Base-by-base conservation (phyloP, 2,113 vertebrate species). In the Gobius niger region DNA sequence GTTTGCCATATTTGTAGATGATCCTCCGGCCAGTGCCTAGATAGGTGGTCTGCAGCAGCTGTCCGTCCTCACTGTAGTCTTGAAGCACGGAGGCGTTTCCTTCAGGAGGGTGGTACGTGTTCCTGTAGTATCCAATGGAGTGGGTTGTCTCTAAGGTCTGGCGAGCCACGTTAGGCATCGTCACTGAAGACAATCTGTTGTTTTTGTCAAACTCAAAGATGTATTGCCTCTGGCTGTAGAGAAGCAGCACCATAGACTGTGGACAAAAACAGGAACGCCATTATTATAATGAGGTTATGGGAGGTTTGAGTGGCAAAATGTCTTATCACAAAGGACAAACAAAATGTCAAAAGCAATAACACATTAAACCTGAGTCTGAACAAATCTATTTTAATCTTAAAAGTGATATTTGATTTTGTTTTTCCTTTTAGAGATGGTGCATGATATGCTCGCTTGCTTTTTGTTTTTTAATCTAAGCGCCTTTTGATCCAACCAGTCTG, bases 201-300 rank as follows among this genome's bases (percentile, higher is more conserved):
- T 98, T 99, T 90, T 96, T 97, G 86, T 99, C 98, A 44, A 99
- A 99, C 83, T 99, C 96, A 49, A 99, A 99, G 91, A 99, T 99
- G 68, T 99, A 99, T 76, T 98, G 98, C 65, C 97, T 91, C 87
- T 99, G 97, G 89, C 97, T 99, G 84, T 96, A 96, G 44, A 99
- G 97, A 4, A 98, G 94, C 57, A 99, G 90, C 50, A 99, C 96
- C 96, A 98, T 98, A 69, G 98, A 99, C 98, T 99, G 88, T 78
- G 34, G 81, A 76, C 14, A 67, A 57, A 70, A 76, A 51, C 64
- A 72, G 7, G 61, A 50, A 61, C n/a, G 46, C 10, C 14, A 34
- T 44, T 42, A 7, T 42, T 40, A 60, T 42, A 14, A 60, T 60
- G n/a, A n/a, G 57, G 57, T 60, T 42, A 16, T 42, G 10, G 42